Base-by-base conservation (phyloP, 2,888 invertebrate genomes). In the Drosophila trichaetosa region DNA sequence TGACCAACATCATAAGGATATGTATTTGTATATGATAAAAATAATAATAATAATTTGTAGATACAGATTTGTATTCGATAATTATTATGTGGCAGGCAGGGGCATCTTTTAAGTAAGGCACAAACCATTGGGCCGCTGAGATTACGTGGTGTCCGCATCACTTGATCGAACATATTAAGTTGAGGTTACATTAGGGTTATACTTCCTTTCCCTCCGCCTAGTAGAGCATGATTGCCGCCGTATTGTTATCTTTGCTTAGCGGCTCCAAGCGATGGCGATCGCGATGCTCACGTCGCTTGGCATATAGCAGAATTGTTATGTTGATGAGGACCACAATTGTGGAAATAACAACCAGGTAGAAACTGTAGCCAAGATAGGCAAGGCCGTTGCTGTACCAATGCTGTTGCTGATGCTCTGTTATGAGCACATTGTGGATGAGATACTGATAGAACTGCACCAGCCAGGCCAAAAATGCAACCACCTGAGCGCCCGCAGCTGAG, bases 301-400 rank as follows among this genome's bases (percentile, higher is more conserved):
- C 93, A 59, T 90, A 91, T 42, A 91, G 27, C 31, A 93, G 65
- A 31, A 93, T 73, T 4, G 85, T 82, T 18, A 93, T 81, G 76
- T 93, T 92, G 13, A 92, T 63, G 52, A 93, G 59, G 31, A 93
- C 91, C 68, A 93, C 87, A 74, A 93, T 71, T 75, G 92, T 91
- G 53, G 93, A 91, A 57, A 91, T 74, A 21, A 93, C 83, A 34
- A 93, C 91, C 80, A 93, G 79, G 73, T 97, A 98, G 93, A 98
- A 98, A 7, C 98, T 98, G 86, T 96, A 96, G 59, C 98, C 98
- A 48, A 98, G 94, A 81, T 96, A 95, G 0, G 98, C 97, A 90
- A 96, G 95, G 58, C 96, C 96, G 79, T 96, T 96, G 0, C 98
- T 97, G 34, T 96, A 95, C 97, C 98, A 98, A 87, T 96, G 95